These are phyloP conservation scores for Gobio occitaniae DNA, from an alignment of 2,797 vertebrate genomes.

Conservation along the genomic window DNA sequence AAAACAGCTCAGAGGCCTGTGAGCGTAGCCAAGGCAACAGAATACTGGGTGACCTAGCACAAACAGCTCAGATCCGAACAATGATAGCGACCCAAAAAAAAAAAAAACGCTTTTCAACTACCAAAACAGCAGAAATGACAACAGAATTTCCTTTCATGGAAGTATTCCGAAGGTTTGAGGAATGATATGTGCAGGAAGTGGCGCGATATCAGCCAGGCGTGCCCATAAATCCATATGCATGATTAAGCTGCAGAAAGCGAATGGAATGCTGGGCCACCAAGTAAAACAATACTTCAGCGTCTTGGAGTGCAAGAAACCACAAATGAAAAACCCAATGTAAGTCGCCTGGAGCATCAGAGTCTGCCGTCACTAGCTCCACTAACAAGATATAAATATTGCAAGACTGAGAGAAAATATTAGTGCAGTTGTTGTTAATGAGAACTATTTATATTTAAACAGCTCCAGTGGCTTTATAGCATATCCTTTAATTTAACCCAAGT, in stretches of 20 bases:
- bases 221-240: slow-evolving; percentile 32
- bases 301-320: slow-evolving; percentile 33
- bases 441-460: slow-evolving; percentile 52
- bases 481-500: background rate
- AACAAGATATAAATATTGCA: slow-evolving; percentile 62
- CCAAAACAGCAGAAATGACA: slow-evolving; percentile 47
- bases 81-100: slow-evolving; percentile 3
- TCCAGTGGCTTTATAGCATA: background rate
- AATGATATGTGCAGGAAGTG: slow-evolving; percentile 25
- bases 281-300: slow-evolving; percentile 47
- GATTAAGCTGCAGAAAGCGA: slow-evolving; percentile 44
- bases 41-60: slow-evolving; percentile 56
- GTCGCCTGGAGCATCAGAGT: slow-evolving; percentile 45
- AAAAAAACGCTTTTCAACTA: slow-evolving; percentile 38
- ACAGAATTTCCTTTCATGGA: slow-evolving; percentile 49
- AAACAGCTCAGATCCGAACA: slow-evolving; percentile 43
- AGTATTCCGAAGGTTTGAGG: slow-evolving; percentile 7
- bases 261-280: slow-evolving; percentile 42
- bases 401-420: slow-evolving; percentile 59
- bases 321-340: slow-evolving; percentile 27
- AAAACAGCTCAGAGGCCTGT: slow-evolving; percentile 49
- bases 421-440: slow-evolving; percentile 58
- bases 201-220: background rate
- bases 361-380: slow-evolving; percentile 57
- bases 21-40: slow-evolving; percentile 45